Base-by-base conservation (phyloP, 2,113 vertebrate genomes). In the Vidua macroura region DNA sequence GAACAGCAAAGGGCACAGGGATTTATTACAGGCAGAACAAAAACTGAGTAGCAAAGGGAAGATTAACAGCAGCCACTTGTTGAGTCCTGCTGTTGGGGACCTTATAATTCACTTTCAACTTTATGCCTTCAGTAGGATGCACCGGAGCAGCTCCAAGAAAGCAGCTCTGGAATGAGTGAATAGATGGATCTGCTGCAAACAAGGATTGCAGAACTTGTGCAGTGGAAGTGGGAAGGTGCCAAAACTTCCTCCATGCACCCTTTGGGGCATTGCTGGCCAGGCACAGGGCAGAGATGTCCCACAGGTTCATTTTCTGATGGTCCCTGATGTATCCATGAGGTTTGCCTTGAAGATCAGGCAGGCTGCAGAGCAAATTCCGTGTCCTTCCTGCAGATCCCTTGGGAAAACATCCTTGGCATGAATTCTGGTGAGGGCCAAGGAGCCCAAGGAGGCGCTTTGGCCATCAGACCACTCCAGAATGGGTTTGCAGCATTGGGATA, bases 21-120 rank as follows among this genome's bases (percentile, higher is more conserved):
- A 95, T 95, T 95, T 97, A 92, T 90, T 91, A 58, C 75, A 85
- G 80, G 67, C 74, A 55, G 86, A 93, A 83, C 41, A 79, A 89
- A 93, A 94, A 67, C 60, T 25, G 81, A 66, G 74, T 64, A 91
- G 86, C 31, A 5, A 76, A 87, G 49, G 44, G 62, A 89, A 97
- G 83, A 92, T 91, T 79, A 95, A 95, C 83, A 84, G 81, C 95
- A 84, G 76, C 70, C 1, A 0, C 81, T 96, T 49, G 78, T 81
- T 15, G 81, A 89, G 86, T 51, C 41, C 58, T 76, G 5, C 77
- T 85, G 16, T 23, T 0, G 0, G 70, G 55, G 37, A 93, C 74
- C 59, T 88, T 69, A 10, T 86, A 85, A 90, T 87, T 95, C 93
- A 76, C 43, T 72, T 82, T 82, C 81, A 53, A 0, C 44, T 76